Base-by-base conservation (phyloP, 2,797 vertebrate genomes). In the Valencia hispanica region DNA sequence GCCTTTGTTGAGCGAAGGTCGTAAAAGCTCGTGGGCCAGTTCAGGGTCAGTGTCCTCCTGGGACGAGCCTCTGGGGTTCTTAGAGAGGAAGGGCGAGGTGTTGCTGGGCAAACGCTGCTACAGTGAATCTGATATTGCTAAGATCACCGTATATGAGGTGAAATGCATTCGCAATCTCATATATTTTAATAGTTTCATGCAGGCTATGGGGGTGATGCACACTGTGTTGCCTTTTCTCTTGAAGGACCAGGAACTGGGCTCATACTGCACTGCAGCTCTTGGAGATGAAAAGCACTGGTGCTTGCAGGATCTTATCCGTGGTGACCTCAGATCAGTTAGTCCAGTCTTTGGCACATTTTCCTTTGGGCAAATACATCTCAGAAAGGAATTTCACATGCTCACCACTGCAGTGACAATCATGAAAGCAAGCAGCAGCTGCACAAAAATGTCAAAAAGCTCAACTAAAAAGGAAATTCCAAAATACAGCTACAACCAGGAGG, bases 41-140 rank as follows among this genome's bases (percentile, higher is more conserved):
- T 88, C 85, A 0, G 84, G 65, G n/a, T 93, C 90, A 0, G 75
- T 93, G 43, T 90, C 89, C 61, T 95, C 92, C 72, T 96, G 95
- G 95, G 94, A 95, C 0, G 93, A 95, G 72, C 94, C 94, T 0
- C 74, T 92, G 34, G 93, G 91, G 22, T 94, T 94, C 84, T 75
- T 92, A 55, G 91, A 94, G 86, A 90, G 94, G 63, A 95, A 94
- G 80, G 89, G 88, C 66, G 91, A 92, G 0, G 80, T 93, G 36
- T 85, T 95, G 73, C 73, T 93, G 72, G 89, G 93, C 86, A 96
- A 94, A 86, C 91, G 93, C 72, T 94, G 95, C 93, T 96, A 95
- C 86, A 96, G 95, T 20, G 95, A 96, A 69, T 94, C 95, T 22
- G 95, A 96, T 76, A 92, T 96, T 82, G 90, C 91, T 87, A 95